Conservation (phyloP, 92 coral and sea anemone genomes). For the Bergia sp. region DNA sequence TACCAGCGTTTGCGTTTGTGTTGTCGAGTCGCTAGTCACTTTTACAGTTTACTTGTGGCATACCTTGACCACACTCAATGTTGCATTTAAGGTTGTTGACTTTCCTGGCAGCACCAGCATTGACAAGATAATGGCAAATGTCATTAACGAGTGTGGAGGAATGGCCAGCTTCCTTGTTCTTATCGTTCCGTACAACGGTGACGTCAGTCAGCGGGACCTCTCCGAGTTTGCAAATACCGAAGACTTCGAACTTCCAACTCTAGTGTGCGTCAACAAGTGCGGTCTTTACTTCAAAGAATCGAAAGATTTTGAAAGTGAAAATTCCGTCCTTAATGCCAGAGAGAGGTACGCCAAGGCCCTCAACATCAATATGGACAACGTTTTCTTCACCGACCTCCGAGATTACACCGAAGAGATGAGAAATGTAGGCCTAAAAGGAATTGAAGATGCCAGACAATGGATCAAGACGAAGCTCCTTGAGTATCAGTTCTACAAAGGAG, state of each 20-base stretch:
- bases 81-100: constrained; percentile 5
- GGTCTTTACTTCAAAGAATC: neutral
- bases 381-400: neutral
- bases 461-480: neutral
- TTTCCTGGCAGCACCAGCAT: constrained; percentile 14
- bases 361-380: neutral
- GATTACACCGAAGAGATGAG: neutral
- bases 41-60: no score
- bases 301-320: neutral
- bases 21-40: no score
- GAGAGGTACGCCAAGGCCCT: neutral
- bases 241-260: constrained; percentile 6
- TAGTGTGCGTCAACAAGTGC: constrained; percentile 16
- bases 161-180: constrained; percentile 2
- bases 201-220: neutral
- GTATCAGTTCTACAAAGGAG: neutral
- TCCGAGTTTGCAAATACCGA: constrained; percentile 9
- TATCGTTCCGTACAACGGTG: neutral
- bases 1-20: no score
- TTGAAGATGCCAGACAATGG: neutral
- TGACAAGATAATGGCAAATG: constrained; percentile 3
- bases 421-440: neutral
- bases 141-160: constrained; percentile 2
- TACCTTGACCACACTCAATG: neutral
- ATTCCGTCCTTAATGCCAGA: neutral